Percentiles rank a stretch among this genome's conserved stretches.
Conservation (phyloP, 2,888 invertebrate species). For the Apamea monoglypha region DNA sequence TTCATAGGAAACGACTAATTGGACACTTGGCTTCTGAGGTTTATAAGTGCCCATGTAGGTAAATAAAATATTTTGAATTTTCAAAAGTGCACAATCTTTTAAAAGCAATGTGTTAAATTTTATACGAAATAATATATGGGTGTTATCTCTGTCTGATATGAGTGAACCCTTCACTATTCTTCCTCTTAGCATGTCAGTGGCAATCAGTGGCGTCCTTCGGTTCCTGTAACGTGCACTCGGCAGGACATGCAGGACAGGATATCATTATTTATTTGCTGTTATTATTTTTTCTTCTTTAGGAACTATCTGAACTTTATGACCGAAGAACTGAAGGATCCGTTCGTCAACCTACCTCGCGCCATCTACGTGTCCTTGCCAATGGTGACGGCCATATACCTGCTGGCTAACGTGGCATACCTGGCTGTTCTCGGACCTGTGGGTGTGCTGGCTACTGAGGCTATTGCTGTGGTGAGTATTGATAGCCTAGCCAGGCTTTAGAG, state of each 20-base stretch:
- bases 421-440: conserved; percentile 95
- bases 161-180: too few relatives aligned
- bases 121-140: too few relatives aligned
- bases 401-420: conserved; percentile 97
- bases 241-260: too few relatives aligned
- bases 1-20: background rate
- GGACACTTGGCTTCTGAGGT: background rate
- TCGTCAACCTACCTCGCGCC: conserved; percentile 96
- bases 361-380: conserved; percentile 97
- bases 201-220: too few relatives aligned
- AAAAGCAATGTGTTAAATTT: too few relatives aligned
- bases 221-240: too few relatives aligned
- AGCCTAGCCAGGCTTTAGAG: background rate
- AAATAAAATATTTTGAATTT: too few relatives aligned
- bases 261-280: background rate
- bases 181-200: too few relatives aligned
- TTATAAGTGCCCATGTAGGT: background rate
- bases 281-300: conserved; percentile 83
- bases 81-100: too few relatives aligned
- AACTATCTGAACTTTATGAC: conserved; percentile 98
- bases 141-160: too few relatives aligned
- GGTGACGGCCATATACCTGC: conserved; percentile 96
- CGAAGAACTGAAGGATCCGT: conserved; percentile 96
- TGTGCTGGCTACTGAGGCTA: conserved; percentile 97
- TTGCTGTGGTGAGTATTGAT: conserved; percentile 92